A percentile compares a stretch with the other conserved stretches of the same genome.
Evolutionary conservation across 2,113 vertebrate genomes (phyloP).

Genomic region (Poicephalus gulielmi): DNA sequence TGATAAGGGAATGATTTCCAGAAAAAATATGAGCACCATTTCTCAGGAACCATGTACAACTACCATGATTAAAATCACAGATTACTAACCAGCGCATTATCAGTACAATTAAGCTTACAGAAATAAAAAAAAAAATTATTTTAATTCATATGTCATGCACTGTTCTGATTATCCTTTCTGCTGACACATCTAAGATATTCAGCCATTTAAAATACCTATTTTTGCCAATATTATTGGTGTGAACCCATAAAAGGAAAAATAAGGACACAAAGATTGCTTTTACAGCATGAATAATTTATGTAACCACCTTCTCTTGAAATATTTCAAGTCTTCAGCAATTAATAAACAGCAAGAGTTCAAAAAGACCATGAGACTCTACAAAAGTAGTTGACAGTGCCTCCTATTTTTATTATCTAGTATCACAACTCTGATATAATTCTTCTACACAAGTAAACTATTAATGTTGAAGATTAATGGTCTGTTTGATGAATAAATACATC

Average conservation of each 20-base stretch:
- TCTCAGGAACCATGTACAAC: background rate
- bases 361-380: background rate
- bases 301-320: background rate
- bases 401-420: constrained; percentile 7
- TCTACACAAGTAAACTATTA: constrained; percentile 12
- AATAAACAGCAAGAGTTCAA: background rate
- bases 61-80: background rate
- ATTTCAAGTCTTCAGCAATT: background rate
- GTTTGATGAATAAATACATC: constrained; percentile 9
- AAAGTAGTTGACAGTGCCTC: constrained; percentile 2
- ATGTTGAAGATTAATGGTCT: constrained; percentile 5
- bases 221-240: background rate
- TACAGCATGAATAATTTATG: background rate
- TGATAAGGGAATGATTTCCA: background rate
- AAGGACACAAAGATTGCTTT: background rate
- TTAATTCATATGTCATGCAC: accelerated
- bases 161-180: background rate
- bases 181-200: background rate
- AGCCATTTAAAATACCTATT: background rate
- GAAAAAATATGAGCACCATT: background rate
- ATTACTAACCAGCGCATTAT: background rate
- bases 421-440: constrained; percentile 12
- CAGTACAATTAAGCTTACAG: background rate
- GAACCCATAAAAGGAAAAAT: background rate
- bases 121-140: background rate